Evolutionary conservation across 2,113 vertebrate species (phyloP), one percentile per base, ranked within the genome.

Genomic region (Eudorcas thomsonii): DNA sequence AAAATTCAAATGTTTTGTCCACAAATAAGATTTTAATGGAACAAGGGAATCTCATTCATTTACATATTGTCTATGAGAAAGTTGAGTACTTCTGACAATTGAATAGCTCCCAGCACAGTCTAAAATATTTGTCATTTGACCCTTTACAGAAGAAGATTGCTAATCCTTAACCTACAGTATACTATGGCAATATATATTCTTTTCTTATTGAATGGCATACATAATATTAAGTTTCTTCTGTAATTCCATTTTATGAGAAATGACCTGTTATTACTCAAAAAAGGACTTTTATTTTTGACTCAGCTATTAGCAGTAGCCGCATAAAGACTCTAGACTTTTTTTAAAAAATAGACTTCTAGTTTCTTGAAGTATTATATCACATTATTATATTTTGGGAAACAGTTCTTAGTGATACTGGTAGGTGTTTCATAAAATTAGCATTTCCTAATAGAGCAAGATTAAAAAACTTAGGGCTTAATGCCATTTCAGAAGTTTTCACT

Each of bases 341-440:
- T 5, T 15, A 1, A 1, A 1, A 16, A 28, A 45, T 74, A 43
- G 3, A 9, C 21, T n/a, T n/a, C 9, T 55, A 78, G 11, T 43
- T 93, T 43, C 16, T 91, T 71, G 9, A 39, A 59, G 4, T 77
- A 77, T 82, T 25, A 11, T 39, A 64, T 88, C 21, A 43, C 16
- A 71, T 45, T 81, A 17, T 52, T 13, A 48, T 81, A 17, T 33
- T 74, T 81, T 26, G 11, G 19, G 15, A 54, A 71, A 6, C 21
- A 60, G 2, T 67, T 13, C 33, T 89, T 59, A 30, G 4, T 77
- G 11, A 60, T n/a, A n/a, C 1, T 62, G 36, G 9, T 55, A 26
- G 30, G 9, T 71, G 12, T 30, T 60, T 67, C 14, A 33, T 71
- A 4, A 52, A 50, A 80, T 10, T 21, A 57, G 1, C 0, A 11